Conservation (phyloP, 2,797 vertebrate genomes). For the Coregonus suidteri region DNA sequence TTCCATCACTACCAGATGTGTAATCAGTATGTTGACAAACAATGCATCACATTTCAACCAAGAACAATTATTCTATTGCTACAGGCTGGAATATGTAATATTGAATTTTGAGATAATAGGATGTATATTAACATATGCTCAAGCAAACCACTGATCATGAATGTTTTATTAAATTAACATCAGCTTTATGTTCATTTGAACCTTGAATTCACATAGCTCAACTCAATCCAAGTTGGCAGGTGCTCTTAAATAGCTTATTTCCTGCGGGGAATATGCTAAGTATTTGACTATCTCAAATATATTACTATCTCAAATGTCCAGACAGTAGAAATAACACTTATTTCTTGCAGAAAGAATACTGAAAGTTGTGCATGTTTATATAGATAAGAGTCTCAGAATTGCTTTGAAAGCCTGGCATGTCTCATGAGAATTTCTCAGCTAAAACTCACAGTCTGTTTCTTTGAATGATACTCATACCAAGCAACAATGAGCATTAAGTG, state of each 20-base stretch:
- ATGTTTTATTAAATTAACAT: neutral
- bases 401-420: constrained; percentile 68
- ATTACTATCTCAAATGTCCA: constrained; percentile 58
- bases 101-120: constrained; percentile 28
- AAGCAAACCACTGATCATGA: constrained; percentile 21
- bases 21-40: constrained; percentile 46
- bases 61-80: constrained; percentile 26
- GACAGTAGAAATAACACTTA: constrained; percentile 44
- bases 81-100: constrained; percentile 25
- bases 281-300: constrained; percentile 24
- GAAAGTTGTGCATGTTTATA: constrained; percentile 65
- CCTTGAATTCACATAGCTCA: neutral
- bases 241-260: neutral
- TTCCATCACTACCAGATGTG: constrained; percentile 31
- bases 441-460: constrained; percentile 66
- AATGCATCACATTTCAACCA: constrained; percentile 46
- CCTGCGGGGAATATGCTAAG: neutral
- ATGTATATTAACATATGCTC: constrained; percentile 8
- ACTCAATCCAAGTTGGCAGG: neutral
- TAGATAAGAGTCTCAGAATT: constrained; percentile 70
- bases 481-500: constrained; percentile 26
- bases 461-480: constrained; percentile 52
- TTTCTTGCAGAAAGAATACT: constrained; percentile 47
- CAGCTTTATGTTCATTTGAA: neutral
- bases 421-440: constrained; percentile 57